Evolutionary conservation across 1,140 invertebrate species (phyloP).

Genomic region (Aphaenogaster ashmeadi): DNA sequence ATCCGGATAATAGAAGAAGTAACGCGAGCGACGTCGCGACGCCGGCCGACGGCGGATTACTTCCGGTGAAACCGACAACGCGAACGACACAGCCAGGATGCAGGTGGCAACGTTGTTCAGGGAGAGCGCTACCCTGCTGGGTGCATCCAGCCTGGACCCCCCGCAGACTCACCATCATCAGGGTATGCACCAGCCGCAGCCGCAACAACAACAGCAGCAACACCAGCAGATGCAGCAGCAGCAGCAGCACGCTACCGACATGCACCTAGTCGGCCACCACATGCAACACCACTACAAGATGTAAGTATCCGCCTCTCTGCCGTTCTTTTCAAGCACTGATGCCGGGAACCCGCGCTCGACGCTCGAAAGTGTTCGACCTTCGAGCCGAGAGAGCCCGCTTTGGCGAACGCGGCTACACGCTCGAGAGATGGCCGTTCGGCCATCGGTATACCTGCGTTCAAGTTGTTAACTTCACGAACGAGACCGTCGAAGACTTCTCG

Average conservation of each 20-base stretch:
- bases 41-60: slow-evolving; percentile 60
- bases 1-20: background rate
- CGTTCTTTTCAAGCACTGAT: slow-evolving; percentile 55
- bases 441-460: background rate
- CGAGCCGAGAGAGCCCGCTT: slow-evolving; percentile 33
- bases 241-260: slow-evolving; percentile 79
- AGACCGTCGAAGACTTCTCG: background rate
- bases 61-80: background rate
- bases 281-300: slow-evolving; percentile 87
- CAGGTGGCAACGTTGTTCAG: slow-evolving; percentile 91
- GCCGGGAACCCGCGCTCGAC: slow-evolving; percentile 13
- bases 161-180: slow-evolving; percentile 85
- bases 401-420: background rate
- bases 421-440: slow-evolving; percentile 10
- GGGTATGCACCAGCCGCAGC: slow-evolving; percentile 82
- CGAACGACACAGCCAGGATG: slow-evolving; percentile 83
- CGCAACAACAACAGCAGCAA: slow-evolving; percentile 76
- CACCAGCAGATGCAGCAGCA: slow-evolving; percentile 76
- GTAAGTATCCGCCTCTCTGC: slow-evolving; percentile 77
- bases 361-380: slow-evolving; percentile 59
- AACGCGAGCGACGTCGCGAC: slow-evolving; percentile 37
- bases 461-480: slow-evolving; percentile 12
- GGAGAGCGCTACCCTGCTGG: slow-evolving; percentile 90
- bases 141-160: slow-evolving; percentile 89
- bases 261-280: slow-evolving; percentile 83